A percentile compares a stretch with the other conserved stretches of the same genome.
These are phyloP conservation scores for Phrynocephalus vlangalii DNA, from an alignment of 2,797 vertebrate genomes.

Conservation along the genomic window DNA sequence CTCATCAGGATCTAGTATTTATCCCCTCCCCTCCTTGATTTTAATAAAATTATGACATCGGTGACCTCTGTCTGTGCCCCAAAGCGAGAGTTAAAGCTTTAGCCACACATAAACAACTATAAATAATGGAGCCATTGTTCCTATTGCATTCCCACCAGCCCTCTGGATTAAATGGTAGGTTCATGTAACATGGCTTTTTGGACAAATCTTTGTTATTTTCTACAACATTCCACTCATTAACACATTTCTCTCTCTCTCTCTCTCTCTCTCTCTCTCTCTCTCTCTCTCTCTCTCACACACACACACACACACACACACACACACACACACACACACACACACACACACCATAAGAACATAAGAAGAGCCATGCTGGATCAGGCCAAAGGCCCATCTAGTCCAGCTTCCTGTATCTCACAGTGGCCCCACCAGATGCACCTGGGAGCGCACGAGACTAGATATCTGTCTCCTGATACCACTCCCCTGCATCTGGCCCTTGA, in stretches of 20 bases:
- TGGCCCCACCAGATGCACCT: no score
- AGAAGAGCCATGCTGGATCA: no score
- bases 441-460: no score
- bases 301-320: no score
- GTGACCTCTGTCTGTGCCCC: constrained; percentile 15
- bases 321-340: no score
- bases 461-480: no score
- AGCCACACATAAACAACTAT: constrained; percentile 1
- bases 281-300: no score
- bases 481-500: no score
- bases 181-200: constrained; percentile 22
- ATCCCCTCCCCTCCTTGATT: not conserved
- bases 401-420: no score
- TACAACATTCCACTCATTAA: not conserved
- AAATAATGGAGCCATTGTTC: constrained; percentile 7
- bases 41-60: constrained; percentile 39
- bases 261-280: no score
- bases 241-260: not conserved
- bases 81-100: constrained; percentile 16
- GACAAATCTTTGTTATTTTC: constrained; percentile 30
- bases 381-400: no score
- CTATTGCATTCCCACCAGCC: not conserved
- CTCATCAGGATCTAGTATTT: constrained; percentile 29
- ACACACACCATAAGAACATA: no score
- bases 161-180: not conserved